Conservation (phyloP, 2,888 invertebrate species). For the Limnephilus marmoratus region DNA sequence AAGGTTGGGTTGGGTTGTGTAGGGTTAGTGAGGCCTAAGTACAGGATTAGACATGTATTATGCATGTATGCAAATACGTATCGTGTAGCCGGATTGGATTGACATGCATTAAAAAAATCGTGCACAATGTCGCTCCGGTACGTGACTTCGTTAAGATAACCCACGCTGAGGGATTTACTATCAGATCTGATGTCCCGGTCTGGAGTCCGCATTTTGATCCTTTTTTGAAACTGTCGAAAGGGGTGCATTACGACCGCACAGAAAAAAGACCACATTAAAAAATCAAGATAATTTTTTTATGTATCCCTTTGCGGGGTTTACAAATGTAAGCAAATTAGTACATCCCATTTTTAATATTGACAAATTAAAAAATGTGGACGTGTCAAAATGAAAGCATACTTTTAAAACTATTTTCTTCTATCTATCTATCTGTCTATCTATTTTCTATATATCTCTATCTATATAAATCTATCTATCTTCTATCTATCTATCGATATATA, state of each 20-base stretch:
- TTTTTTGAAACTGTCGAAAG: neutral
- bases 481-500: no score
- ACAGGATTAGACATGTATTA: neutral
- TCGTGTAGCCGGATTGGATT: neutral
- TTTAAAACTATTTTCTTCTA: neutral
- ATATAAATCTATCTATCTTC: no score
- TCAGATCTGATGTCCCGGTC: neutral
- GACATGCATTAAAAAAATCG: neutral
- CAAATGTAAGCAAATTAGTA: neutral
- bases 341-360: neutral
- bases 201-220: neutral
- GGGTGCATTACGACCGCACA: neutral
- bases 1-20: neutral
- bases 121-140: neutral
- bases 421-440: no score
- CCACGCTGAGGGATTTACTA: neutral
- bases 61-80: neutral
- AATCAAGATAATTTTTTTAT: neutral
- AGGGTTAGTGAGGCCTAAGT: neutral
- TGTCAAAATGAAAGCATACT: neutral
- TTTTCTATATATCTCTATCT: no score
- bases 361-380: neutral
- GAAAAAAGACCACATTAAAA: neutral
- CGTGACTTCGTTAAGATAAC: conserved; percentile 2
- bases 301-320: neutral